Conservation (phyloP, 2,797 vertebrate species). For the Sylvilagus floridanus region DNA sequence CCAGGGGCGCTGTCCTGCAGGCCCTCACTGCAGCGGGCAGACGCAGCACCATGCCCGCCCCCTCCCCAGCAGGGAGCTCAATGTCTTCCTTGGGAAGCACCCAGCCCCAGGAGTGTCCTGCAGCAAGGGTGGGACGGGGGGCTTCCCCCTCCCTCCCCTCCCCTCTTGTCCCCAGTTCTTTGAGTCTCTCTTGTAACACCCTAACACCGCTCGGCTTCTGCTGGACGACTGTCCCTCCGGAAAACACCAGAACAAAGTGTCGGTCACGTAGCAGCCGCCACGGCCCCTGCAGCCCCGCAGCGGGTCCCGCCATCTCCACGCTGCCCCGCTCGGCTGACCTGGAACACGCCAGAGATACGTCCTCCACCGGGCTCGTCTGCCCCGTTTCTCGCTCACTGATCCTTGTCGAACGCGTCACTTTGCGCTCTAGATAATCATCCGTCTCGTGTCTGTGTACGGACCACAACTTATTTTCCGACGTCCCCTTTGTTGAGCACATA, state of each 20-base stretch:
- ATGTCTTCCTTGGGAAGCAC: neutral
- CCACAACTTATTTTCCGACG: too few relatives aligned
- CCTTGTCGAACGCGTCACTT: neutral
- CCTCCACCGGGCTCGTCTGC: accelerated
- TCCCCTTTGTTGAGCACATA: neutral
- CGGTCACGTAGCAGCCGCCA: accelerated
- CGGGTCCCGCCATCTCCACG: accelerated
- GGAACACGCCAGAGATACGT: accelerated
- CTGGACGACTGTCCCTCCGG: too few relatives aligned
- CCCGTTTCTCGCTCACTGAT: neutral
- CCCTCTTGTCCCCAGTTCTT: too few relatives aligned
- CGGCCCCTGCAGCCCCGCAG: accelerated
- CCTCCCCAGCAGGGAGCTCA: too few relatives aligned
- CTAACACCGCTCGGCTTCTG: neutral
- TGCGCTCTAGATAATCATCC: neutral
- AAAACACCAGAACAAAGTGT: neutral
- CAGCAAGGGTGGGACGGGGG: neutral
- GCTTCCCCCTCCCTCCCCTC: accelerated
- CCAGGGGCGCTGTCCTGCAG: too few relatives aligned
- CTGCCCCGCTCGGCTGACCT: accelerated
- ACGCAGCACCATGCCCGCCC: too few relatives aligned
- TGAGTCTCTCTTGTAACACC: neutral
- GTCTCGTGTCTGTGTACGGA: accelerated
- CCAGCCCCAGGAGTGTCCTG: too few relatives aligned
- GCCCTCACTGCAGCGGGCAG: too few relatives aligned